Percentiles rank a stretch among this genome's conserved stretches.
phyloP scores from a whole-genome alignment of 2,113 vertebrate genomes.

The Mesocricetus auratus region DNA sequence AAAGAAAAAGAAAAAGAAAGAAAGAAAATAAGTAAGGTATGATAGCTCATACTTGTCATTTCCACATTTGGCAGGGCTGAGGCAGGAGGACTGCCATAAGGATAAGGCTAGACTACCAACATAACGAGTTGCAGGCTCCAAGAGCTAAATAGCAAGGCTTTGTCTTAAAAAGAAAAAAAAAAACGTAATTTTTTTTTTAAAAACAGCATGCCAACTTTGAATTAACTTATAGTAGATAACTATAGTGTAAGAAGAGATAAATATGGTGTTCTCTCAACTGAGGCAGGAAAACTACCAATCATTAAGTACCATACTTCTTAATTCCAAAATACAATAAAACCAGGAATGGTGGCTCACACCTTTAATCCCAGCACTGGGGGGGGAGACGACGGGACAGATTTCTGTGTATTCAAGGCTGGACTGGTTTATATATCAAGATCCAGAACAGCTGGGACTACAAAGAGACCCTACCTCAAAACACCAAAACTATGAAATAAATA shows the following conservation, averaged over 20 bases:
- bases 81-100: not conserved
- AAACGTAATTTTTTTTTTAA: no score
- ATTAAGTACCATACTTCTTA: constrained; percentile 49
- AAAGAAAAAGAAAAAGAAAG: no score
- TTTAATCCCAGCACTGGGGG: not conserved
- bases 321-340: constrained; percentile 46
- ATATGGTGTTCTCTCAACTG: constrained; percentile 28
- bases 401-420: not conserved
- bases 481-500: not conserved
- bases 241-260: not conserved
- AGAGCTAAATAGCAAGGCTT: not conserved
- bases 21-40: not conserved
- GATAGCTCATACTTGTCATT: not conserved
- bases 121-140: not conserved
- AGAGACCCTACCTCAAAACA: not conserved
- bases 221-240: not conserved
- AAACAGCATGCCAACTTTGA: constrained; percentile 25
- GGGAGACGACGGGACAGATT: no score
- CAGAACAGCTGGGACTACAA: not conserved
- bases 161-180: not conserved
- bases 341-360: not conserved
- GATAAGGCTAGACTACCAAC: not conserved
- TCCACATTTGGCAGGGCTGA: not conserved
- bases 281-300: constrained; percentile 40
- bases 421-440: not conserved